phyloP scores from a whole-genome alignment of 2,113 vertebrate genomes.

The Phyllostomus discolor region DNA sequence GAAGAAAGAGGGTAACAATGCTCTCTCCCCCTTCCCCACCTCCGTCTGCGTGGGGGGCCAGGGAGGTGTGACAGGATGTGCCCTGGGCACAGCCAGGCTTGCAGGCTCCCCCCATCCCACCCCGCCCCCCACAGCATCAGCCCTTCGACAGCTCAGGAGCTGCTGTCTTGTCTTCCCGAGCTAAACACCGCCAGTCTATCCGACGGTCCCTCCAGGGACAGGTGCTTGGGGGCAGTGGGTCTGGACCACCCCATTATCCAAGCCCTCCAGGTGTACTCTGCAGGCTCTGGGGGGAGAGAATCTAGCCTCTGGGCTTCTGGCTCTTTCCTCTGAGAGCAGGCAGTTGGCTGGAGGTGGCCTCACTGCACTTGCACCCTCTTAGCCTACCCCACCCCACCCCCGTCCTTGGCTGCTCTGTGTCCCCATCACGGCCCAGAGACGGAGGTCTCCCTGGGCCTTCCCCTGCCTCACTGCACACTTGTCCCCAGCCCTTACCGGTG shows the following conservation, averaged over 20 bases:
- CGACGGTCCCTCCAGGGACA: not conserved
- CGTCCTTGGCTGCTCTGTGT: not conserved
- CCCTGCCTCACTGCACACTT: not conserved
- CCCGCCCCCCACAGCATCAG: rapidly evolving
- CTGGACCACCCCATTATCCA: not conserved
- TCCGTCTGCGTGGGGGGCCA: not conserved
- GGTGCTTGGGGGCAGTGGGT: too few relatives aligned
- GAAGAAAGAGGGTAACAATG: not conserved
- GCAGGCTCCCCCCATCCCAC: not conserved
- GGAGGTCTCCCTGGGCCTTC: not conserved
- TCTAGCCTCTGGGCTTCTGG: not conserved
- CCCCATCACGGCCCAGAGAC: not conserved
- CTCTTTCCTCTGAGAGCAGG: not conserved
- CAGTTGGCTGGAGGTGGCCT: not conserved
- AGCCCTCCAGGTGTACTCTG: not conserved
- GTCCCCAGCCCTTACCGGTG: not conserved
- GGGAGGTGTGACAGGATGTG: not conserved
- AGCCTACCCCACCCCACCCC: not conserved
- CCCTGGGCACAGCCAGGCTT: not conserved
- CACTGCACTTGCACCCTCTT: not conserved
- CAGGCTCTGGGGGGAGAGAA: not conserved
- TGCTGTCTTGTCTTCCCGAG: not conserved
- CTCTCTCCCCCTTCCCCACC: not conserved
- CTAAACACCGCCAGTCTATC: not conserved
- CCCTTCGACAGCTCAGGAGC: not conserved